A percentile compares a stretch with the other conserved stretches of the same genome.
phyloP scores from a whole-genome alignment of 2,113 vertebrate species.

The Colinus virginianus region DNA sequence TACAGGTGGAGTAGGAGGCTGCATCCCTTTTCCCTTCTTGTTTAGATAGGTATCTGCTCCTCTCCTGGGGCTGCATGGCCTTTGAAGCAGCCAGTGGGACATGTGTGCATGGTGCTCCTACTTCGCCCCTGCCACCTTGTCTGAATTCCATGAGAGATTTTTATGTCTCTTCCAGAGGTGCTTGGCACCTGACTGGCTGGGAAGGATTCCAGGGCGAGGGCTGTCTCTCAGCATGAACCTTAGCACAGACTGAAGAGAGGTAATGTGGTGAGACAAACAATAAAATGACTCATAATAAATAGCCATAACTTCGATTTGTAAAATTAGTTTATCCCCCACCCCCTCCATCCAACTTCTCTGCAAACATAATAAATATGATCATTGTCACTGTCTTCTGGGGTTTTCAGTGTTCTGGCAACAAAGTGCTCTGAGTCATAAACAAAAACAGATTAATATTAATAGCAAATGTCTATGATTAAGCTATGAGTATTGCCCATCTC shows the following conservation, averaged over 20 bases:
- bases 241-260: not conserved
- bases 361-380: not conserved
- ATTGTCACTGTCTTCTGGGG: conserved; percentile 10
- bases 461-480: conserved; percentile 25
- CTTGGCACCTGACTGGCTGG: not conserved
- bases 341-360: not conserved
- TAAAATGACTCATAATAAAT: conserved; percentile 15
- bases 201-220: not conserved
- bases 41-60: not conserved
- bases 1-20: not conserved
- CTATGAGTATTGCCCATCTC: not conserved
- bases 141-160: not conserved
- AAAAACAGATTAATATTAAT: conserved; percentile 42
- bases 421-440: conserved; percentile 22
- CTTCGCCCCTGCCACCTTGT: accelerated
- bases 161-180: accelerated
- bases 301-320: not conserved
- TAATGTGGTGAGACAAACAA: not conserved
- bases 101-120: not conserved
- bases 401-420: conserved; percentile 36
- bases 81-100: not conserved
- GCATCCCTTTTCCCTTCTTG: not conserved
- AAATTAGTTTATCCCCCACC: conserved; percentile 4
- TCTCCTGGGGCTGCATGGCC: not conserved
- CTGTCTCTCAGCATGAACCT: not conserved